A percentile compares a stretch with the other conserved stretches of the same genome.
Conservation (phyloP, 1,140 invertebrate species). For the Leptopilina boulardi region DNA sequence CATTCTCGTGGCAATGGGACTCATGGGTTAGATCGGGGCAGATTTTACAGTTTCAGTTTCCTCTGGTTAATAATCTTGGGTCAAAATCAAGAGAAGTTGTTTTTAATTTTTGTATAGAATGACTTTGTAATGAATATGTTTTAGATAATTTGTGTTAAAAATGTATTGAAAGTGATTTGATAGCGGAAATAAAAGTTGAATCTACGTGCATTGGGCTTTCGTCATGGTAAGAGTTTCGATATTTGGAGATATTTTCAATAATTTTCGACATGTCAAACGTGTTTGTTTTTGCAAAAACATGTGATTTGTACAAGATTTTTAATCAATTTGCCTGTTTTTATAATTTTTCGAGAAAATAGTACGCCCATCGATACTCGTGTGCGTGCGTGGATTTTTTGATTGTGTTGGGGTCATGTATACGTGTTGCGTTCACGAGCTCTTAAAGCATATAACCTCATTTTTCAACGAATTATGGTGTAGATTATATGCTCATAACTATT, state of each 20-base stretch:
- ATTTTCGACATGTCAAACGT: background rate
- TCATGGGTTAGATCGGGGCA: background rate
- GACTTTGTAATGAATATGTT: background rate
- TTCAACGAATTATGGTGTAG: slow-evolving; percentile 11
- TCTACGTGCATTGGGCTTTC: background rate
- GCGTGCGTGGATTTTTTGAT: background rate
- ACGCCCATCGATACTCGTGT: slow-evolving; percentile 1
- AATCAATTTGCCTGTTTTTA: background rate
- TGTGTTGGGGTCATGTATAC: slow-evolving; percentile 26
- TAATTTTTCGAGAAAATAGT: slow-evolving; percentile 1
- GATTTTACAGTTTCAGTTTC: slow-evolving; percentile 12
- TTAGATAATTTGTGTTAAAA: background rate
- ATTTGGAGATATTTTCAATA: background rate
- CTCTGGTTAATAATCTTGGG: background rate
- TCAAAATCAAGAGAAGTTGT: background rate
- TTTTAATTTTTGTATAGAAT: background rate
- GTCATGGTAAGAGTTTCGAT: background rate
- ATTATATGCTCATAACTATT: slow-evolving; percentile 23
- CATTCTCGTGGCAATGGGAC: background rate
- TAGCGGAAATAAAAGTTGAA: background rate
- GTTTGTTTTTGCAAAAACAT: background rate
- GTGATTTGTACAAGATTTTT: too few relatives aligned
- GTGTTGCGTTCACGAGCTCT: slow-evolving; percentile 30
- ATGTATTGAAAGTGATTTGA: background rate
- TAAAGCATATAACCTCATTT: slow-evolving; percentile 31